Conservation (phyloP, 2,113 vertebrate species). For the Leptobrachium ailaonicum region DNA sequence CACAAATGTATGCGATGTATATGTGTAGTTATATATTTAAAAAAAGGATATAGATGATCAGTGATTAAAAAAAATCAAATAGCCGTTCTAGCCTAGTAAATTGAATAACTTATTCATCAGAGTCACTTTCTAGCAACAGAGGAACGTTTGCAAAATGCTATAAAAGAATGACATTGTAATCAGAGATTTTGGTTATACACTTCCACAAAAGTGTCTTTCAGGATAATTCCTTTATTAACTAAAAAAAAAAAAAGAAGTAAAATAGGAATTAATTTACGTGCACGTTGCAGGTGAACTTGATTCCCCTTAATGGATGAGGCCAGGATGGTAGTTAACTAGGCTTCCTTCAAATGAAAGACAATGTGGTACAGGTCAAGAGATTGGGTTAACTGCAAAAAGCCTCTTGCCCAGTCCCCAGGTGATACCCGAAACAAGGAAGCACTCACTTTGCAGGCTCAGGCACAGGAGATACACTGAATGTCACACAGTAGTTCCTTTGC, state of each 20-base stretch:
- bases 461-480: conserved; percentile 71
- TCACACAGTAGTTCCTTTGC: conserved; percentile 76
- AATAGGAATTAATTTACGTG: conserved; percentile 61
- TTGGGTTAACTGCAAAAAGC: conserved; percentile 73
- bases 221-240: background rate
- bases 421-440: conserved; percentile 75
- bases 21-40: no score
- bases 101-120: no score
- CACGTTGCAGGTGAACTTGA: conserved; percentile 67
- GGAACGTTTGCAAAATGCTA: conserved; percentile 40
- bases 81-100: no score
- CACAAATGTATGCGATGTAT: no score
- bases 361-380: conserved; percentile 64
- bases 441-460: conserved; percentile 66
- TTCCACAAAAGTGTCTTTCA: background rate
- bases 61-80: no score
- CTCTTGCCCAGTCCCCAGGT: conserved; percentile 72
- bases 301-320: conserved; percentile 64
- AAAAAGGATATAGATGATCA: no score
- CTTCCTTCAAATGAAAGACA: conserved; percentile 72
- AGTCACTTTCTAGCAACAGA: no score
- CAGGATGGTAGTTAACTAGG: conserved; percentile 65
- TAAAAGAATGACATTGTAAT: background rate
- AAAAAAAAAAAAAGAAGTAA: conserved; percentile 43
- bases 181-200: background rate